These are phyloP conservation scores for Saccostrea cuccullata DNA, from an alignment of 1,140 invertebrate species.

Conservation along the genomic window DNA sequence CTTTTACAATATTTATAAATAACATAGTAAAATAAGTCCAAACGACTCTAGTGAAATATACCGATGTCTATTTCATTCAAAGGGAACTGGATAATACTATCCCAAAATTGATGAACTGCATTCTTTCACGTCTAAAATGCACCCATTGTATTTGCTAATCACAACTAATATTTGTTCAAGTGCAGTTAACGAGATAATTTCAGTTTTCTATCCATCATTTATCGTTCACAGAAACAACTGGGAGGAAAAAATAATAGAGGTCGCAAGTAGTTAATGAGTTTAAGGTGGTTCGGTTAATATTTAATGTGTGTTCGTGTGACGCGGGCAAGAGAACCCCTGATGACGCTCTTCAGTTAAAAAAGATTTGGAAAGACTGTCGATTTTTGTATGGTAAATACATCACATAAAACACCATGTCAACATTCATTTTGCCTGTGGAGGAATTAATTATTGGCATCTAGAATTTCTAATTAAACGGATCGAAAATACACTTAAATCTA, in stretches of 20 bases:
- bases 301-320: constrained; percentile 16
- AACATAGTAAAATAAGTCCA: neutral
- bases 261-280: neutral
- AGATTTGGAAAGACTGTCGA: neutral
- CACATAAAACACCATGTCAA: constrained; percentile 1
- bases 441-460: constrained; percentile 27
- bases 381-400: neutral
- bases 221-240: neutral
- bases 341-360: neutral
- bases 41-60: neutral
- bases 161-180: constrained; percentile 17
- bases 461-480: constrained; percentile 32
- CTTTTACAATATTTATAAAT: constrained; percentile 65
- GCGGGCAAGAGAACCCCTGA: neutral
- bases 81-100: neutral
- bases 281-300: neutral
- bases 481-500: constrained; percentile 33
- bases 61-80: neutral
- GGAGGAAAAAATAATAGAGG: neutral
- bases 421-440: constrained; percentile 22
- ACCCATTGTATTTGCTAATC: neutral
- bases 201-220: constrained; percentile 1
- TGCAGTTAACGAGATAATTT: constrained; percentile 12
- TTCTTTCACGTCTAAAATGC: neutral
- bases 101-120: neutral